phyloP scores from a whole-genome alignment of 2,113 vertebrate genomes.

The Coregonus clupeaformis region DNA sequence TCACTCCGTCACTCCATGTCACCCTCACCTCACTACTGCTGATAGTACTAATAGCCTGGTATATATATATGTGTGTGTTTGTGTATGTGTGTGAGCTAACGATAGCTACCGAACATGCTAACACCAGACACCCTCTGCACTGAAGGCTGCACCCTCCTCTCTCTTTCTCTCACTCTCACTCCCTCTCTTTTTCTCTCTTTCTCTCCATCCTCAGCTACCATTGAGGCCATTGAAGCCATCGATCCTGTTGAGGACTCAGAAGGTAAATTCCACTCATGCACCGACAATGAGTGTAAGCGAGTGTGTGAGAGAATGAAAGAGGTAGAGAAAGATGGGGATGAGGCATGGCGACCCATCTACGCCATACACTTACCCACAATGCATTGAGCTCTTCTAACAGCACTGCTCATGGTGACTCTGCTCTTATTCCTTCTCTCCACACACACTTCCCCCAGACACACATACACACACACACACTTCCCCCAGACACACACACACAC shows the following conservation, averaged over 20 bases:
- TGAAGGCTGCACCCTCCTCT: conserved; percentile 51
- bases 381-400: conserved; percentile 57
- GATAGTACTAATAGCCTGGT: conserved; percentile 61
- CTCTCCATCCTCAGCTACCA: conserved; percentile 73
- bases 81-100: conserved; percentile 31
- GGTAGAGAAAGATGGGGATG: neutral
- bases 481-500: neutral
- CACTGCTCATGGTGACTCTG: conserved; percentile 43
- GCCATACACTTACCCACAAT: conserved; percentile 58
- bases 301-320: neutral
- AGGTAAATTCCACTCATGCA: conserved; percentile 72
- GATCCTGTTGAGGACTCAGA: conserved; percentile 75
- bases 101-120: conserved; percentile 45
- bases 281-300: neutral
- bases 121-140: conserved; percentile 38
- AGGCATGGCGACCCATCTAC: conserved; percentile 51
- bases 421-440: conserved; percentile 16
- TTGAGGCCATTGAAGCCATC: conserved; percentile 79
- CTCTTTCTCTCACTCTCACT: conserved; percentile 23
- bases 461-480: too few relatives aligned
- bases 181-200: conserved; percentile 23
- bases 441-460: too few relatives aligned
- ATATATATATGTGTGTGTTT: conserved; percentile 15
- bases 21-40: conserved; percentile 47
- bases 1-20: conserved; percentile 43